Evolutionary conservation across 2,113 vertebrate species (phyloP).

Genomic region (Rhabdomys dilectus): DNA sequence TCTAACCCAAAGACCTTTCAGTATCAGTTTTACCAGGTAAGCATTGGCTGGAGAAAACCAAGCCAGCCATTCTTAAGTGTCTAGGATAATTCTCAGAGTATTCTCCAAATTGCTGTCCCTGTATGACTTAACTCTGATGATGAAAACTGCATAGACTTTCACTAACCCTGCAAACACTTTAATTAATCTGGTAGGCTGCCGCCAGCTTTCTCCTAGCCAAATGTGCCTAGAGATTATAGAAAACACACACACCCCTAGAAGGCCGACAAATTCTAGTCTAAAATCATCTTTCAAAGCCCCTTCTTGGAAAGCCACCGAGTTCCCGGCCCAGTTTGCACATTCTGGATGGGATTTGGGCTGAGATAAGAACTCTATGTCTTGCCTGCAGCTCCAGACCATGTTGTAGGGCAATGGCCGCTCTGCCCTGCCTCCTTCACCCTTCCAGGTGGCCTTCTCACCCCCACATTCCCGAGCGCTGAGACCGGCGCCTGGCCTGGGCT

Average conservation of each 20-base stretch:
- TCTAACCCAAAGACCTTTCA: background rate
- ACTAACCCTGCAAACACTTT: conserved; percentile 45
- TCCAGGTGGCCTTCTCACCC: conserved; percentile 46
- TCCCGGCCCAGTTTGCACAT: background rate
- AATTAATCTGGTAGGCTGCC: conserved; percentile 32
- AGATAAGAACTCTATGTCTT: conserved; percentile 46
- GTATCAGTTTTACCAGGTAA: background rate
- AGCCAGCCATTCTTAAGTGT: background rate
- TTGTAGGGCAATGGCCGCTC: background rate
- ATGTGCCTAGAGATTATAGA: conserved; percentile 45
- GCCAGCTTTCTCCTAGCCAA: background rate
- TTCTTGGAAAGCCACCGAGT: background rate
- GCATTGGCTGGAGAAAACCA: background rate
- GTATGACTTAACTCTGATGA: conserved; percentile 20
- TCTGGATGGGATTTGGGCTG: background rate
- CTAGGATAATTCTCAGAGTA: conserved; percentile 20
- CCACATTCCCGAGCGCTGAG: conserved; percentile 66
- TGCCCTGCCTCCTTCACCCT: background rate
- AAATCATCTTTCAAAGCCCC: conserved; percentile 23
- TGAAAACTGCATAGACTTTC: conserved; percentile 10
- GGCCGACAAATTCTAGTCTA: background rate
- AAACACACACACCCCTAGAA: background rate
- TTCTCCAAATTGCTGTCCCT: conserved; percentile 2
- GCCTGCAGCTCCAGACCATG: background rate
- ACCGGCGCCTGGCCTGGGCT: conserved; percentile 50